A percentile compares a stretch with the other conserved stretches of the same genome.
phyloP scores from a whole-genome alignment of 35 echinoderm and acorn worm genomes.

The Apostichopus parvimensis region DNA sequence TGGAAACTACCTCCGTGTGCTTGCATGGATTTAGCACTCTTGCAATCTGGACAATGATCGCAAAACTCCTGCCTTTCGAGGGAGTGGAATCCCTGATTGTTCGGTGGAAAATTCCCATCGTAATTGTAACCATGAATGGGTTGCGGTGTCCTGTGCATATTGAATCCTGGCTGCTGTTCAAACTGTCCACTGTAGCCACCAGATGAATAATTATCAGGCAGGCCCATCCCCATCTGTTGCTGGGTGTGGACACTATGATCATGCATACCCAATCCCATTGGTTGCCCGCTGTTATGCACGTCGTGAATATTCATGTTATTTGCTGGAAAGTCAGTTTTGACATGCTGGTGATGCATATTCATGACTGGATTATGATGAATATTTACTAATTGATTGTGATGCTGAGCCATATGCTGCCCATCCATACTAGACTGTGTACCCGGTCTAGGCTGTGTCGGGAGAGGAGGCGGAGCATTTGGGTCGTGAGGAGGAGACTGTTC shows the following conservation, averaged over 20 bases:
- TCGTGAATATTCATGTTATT: slow-evolving; percentile 45
- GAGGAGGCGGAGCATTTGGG: slow-evolving; percentile 6
- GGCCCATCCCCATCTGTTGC: slow-evolving; percentile 32
- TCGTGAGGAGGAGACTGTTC: slow-evolving; percentile 83
- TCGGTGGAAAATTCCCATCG: slow-evolving; percentile 7
- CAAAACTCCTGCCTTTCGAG: slow-evolving; percentile 36
- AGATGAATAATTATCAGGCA: slow-evolving; percentile 25
- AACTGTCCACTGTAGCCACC: slow-evolving; percentile 11
- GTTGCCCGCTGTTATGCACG: neutral
- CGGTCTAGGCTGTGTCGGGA: slow-evolving; percentile 50
- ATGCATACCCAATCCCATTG: slow-evolving; percentile 9
- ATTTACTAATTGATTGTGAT: slow-evolving; percentile 21
- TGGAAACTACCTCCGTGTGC: slow-evolving; percentile 17
- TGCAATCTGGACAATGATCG: slow-evolving; percentile 51
- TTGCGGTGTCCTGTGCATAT: neutral
- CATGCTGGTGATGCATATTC: slow-evolving; percentile 25
- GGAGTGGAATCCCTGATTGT: slow-evolving; percentile 17
- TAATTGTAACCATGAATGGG: slow-evolving; percentile 14
- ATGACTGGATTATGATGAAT: slow-evolving; percentile 32
- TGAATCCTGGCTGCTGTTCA: slow-evolving; percentile 15
- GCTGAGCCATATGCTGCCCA: slow-evolving; percentile 13
- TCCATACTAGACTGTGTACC: neutral
- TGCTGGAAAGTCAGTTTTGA: slow-evolving; percentile 34
- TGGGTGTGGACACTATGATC: neutral
- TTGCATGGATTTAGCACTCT: slow-evolving; percentile 11